Conservation (phyloP, 1,140 invertebrate genomes). For the Limonius californicus region DNA sequence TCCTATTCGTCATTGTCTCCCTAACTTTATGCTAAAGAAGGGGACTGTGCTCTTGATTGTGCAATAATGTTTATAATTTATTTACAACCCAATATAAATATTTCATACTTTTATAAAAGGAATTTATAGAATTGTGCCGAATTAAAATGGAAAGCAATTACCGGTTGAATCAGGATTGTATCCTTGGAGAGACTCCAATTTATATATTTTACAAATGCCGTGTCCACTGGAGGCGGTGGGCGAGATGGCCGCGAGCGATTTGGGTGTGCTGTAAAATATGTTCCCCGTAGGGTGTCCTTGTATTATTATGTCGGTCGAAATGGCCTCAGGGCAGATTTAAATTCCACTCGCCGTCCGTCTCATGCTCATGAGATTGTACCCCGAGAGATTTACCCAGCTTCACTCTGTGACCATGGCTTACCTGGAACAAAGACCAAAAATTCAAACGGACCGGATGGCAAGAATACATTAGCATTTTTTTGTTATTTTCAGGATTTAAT, state of each 20-base stretch:
- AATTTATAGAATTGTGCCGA: too few relatives aligned
- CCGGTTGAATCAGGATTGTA: neutral
- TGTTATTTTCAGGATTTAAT: neutral
- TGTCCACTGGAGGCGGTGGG: constrained; percentile 34
- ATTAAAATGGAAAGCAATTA: neutral
- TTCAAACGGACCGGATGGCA: neutral
- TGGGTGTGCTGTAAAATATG: constrained; percentile 39
- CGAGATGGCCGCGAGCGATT: constrained; percentile 29
- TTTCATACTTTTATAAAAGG: too few relatives aligned
- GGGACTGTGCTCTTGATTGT: too few relatives aligned
- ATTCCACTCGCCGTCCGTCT: constrained; percentile 21
- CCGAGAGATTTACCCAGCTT: constrained; percentile 28
- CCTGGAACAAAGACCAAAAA: constrained; percentile 21
- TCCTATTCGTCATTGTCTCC: too few relatives aligned
- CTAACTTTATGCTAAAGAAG: too few relatives aligned
- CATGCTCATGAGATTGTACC: constrained; percentile 27
- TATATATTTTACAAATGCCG: constrained; percentile 32
- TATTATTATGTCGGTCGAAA: constrained; percentile 15
- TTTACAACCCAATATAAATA: too few relatives aligned
- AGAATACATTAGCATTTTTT: neutral
- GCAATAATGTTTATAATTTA: too few relatives aligned
- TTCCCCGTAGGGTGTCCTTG: constrained; percentile 34
- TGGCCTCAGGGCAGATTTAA: constrained; percentile 7
- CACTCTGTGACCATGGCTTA: neutral
- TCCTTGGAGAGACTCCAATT: constrained; percentile 20